Evolutionary conservation across 2,888 invertebrate species (phyloP).

Genomic region (Xylophagus ater): DNA sequence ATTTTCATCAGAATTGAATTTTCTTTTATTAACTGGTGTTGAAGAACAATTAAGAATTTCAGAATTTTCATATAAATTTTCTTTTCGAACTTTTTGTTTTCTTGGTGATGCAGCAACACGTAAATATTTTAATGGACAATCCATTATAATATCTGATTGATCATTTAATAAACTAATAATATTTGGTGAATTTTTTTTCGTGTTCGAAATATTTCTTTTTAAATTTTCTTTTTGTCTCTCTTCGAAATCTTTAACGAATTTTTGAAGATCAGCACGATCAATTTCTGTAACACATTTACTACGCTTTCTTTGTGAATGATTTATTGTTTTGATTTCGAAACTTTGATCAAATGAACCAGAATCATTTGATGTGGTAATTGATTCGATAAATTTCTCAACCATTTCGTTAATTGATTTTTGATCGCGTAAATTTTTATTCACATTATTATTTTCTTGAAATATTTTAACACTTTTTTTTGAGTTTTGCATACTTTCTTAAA

Average conservation of each 20-base stretch:
- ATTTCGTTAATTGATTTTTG: slow-evolving; percentile 19
- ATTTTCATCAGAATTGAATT: too few species aligned
- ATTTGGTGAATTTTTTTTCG: too few species aligned
- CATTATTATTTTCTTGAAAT: too few species aligned
- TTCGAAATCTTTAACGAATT: slow-evolving; percentile 33
- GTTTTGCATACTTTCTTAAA: too few species aligned
- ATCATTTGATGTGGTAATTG: slow-evolving; percentile 33
- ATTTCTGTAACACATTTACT: slow-evolving; percentile 33
- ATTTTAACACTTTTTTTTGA: too few species aligned
- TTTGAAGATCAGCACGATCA: slow-evolving; percentile 30
- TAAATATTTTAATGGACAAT: too few species aligned
- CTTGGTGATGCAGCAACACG: too few species aligned
- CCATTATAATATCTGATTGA: not conserved
- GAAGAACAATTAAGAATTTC: too few species aligned
- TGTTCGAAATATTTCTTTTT: not conserved
- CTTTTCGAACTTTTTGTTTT: too few species aligned
- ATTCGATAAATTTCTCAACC: slow-evolving; percentile 35
- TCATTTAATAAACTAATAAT: not conserved
- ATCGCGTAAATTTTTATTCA: too few species aligned
- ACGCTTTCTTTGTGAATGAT: slow-evolving; percentile 14
- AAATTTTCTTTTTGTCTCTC: slow-evolving; percentile 16
- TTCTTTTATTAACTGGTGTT: too few species aligned
- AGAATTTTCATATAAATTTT: too few species aligned
- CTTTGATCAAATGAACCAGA: slow-evolving; percentile 37
- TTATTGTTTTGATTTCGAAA: slow-evolving; percentile 34